Evolutionary conservation across 2,888 invertebrate genomes (phyloP), one percentile per base, ranked within the genome.

Genomic region (Spilosoma lubricipeda): DNA sequence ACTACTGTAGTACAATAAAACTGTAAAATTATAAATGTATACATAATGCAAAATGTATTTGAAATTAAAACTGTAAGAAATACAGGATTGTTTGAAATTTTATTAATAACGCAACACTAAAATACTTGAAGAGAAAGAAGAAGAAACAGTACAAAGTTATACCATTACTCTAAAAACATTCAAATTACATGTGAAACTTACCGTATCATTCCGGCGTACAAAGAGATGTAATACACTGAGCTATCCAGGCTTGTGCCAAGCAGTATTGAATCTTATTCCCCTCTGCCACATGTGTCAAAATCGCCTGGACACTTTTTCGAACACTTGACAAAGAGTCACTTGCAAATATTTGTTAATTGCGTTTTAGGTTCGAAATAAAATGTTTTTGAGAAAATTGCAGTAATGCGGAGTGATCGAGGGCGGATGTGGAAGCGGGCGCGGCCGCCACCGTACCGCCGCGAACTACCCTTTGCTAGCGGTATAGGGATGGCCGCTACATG

Each of bases 241-340:
- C 94, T 95, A 95, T 90, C 94, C 95, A 85, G 95, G 95, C 93
- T 93, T 94, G 85, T 93, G 94, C 95, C 95, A 95, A 91, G 94
- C 95, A 81, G 91, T 93, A 90, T 93, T 90, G 89, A 94, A 95
- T 92, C 93, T 91, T 93, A 93, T 92, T 82, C 92, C 93, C 80
- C 88, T 90, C 85, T 86, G 93, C 95, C 93, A 95, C 95, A 95
- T 95, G 95, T 93, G 95, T 94, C 90, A 93, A 87, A 92, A 90
- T 92, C 90, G 88, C 86, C 77, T 78, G 81, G 84, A 84, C 85
- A 82, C 81, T 85, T 77, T 20, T 78, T 73, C 72, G 80, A 85
- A 85, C 91, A 90, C 90, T 87, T 74, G 73, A 83, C 80, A 77
- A 82, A 80, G 82, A 83, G 81, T 86, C 88, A 89, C 90, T 89